Percentiles rank a stretch among this genome's conserved stretches.
These are phyloP conservation scores for Euwallacea fornicatus DNA, from an alignment of 1,140 invertebrate species.

Conservation along the genomic window DNA sequence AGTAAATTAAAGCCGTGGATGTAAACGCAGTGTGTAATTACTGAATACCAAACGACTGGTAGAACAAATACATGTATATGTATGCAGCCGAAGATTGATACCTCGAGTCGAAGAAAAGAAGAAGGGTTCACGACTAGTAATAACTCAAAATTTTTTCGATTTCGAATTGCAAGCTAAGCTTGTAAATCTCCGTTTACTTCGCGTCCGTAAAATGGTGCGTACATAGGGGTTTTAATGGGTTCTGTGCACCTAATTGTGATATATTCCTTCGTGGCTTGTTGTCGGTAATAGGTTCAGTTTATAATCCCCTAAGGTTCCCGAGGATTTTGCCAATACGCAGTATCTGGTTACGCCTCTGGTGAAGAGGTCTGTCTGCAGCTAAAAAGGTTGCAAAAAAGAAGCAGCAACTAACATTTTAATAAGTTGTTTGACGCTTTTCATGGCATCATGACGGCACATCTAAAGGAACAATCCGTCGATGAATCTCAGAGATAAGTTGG, in stretches of 20 bases:
- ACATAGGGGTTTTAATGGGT: conserved; percentile 1
- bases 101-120: conserved; percentile 15
- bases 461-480: conserved; percentile 19
- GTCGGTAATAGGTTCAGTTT: neutral
- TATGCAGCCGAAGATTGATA: conserved; percentile 17
- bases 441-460: conserved; percentile 24
- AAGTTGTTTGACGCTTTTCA: conserved; percentile 32
- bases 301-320: neutral
- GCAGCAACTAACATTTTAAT: conserved; percentile 26
- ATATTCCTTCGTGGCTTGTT: neutral
- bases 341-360: conserved; percentile 17
- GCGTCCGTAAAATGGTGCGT: conserved; percentile 4
- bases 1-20: conserved; percentile 14
- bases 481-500: neutral
- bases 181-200: conserved; percentile 6
- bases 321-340: neutral
- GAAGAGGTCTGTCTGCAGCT: neutral
- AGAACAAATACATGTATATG: conserved; percentile 11
- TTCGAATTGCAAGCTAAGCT: conserved; percentile 7
- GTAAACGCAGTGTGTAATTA: conserved; percentile 23
- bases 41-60: conserved; percentile 7
- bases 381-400: conserved; percentile 16
- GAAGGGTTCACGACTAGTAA: conserved; percentile 4
- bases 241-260: conserved; percentile 3
- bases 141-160: conserved; percentile 14